Conservation (phyloP, 2,888 invertebrate species). For the Dorcus parallelipipedus region DNA sequence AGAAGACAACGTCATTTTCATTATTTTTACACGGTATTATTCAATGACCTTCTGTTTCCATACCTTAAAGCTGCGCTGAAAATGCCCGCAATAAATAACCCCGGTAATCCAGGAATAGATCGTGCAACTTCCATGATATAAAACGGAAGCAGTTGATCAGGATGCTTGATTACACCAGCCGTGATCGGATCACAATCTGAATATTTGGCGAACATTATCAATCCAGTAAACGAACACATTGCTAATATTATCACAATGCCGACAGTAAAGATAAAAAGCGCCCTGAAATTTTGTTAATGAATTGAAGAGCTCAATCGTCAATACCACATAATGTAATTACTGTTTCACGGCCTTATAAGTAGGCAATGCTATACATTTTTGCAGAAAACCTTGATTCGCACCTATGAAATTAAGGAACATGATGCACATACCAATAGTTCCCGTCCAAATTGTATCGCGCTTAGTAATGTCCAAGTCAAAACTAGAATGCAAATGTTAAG, state of each 20-base stretch:
- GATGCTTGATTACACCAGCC: conserved; percentile 54
- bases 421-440: conserved; percentile 55
- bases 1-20: no score
- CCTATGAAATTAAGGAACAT: conserved; percentile 54
- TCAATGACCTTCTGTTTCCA: not conserved
- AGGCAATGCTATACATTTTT: conserved; percentile 59
- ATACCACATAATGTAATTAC: conserved; percentile 30
- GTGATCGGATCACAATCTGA: conserved; percentile 63
- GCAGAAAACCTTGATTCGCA: conserved; percentile 57
- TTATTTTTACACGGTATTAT: not conserved
- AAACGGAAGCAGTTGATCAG: conserved; percentile 63
- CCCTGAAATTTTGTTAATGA: conserved; percentile 5
- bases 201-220: conserved; percentile 62
- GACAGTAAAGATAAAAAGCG: conserved; percentile 25
- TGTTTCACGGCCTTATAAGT: conserved; percentile 54
- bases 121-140: conserved; percentile 68
- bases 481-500: conserved; percentile 43
- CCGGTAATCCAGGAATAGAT: conserved; percentile 66
- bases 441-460: conserved; percentile 60
- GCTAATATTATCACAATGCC: conserved; percentile 58
- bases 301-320: no score
- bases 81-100: conserved; percentile 71
- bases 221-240: conserved; percentile 57
- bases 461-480: conserved; percentile 58
- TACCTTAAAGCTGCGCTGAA: conserved; percentile 70